A percentile compares a stretch with the other conserved stretches of the same genome.
Conservation (phyloP, 2,797 vertebrate genomes). For the Thripadectes ignobilis region DNA sequence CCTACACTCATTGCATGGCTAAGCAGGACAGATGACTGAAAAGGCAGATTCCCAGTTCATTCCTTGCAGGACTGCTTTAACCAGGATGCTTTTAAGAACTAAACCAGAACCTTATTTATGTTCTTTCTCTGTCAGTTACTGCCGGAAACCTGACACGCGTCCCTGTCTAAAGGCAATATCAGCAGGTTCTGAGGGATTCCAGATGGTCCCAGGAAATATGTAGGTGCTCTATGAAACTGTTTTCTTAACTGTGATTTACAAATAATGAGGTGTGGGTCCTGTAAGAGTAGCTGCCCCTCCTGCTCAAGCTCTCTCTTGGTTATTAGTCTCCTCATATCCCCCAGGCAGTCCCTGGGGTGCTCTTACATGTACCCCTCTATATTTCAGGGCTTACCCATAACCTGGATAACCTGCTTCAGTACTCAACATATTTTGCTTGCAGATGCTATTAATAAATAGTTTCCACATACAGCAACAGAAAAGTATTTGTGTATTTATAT, state of each 20-base stretch:
- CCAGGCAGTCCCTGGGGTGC: background rate
- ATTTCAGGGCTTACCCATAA: background rate
- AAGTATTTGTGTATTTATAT: background rate
- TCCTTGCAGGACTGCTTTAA: background rate
- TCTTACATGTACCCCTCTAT: background rate
- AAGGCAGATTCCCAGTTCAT: background rate
- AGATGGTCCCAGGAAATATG: constrained; percentile 26
- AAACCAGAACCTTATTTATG: background rate
- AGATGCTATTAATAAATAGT: background rate
- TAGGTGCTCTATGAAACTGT: background rate
- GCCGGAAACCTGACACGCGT: background rate
- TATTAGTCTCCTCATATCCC: background rate
- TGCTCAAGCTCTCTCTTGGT: background rate
- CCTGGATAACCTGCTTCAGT: background rate
- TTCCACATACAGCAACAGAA: background rate
- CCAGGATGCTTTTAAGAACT: background rate
- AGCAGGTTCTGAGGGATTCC: constrained; percentile 13
- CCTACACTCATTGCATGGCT: background rate
- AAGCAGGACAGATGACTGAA: background rate
- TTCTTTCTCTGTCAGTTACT: background rate
- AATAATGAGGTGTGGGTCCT: background rate
- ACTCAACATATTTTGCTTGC: background rate
- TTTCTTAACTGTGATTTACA: constrained; percentile 2
- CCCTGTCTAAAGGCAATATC: background rate
- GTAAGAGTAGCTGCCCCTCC: background rate